Evolutionary conservation across 2,888 invertebrate genomes (phyloP).

Genomic region (Pheosia tremula): DNA sequence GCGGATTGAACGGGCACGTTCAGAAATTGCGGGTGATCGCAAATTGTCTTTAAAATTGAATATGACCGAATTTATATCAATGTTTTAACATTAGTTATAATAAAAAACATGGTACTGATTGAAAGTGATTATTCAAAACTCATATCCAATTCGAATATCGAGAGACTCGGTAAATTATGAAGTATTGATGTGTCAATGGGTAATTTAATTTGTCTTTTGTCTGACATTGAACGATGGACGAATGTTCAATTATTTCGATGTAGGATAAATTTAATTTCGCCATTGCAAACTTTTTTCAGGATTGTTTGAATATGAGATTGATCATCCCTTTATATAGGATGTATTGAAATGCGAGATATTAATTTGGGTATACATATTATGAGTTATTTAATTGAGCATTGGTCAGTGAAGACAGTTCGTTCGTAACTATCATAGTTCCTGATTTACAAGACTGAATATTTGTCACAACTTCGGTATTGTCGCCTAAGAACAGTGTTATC

Average conservation of each 20-base stretch:
- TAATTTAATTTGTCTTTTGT: conserved; percentile 7
- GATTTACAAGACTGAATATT: too few relatives aligned
- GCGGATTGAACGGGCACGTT: background rate
- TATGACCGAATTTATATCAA: too few relatives aligned
- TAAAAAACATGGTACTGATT: background rate
- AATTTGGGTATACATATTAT: too few relatives aligned
- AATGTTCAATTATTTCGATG: background rate
- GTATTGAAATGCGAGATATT: too few relatives aligned
- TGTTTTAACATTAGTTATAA: too few relatives aligned
- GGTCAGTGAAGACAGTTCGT: too few relatives aligned
- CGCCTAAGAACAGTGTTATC: too few relatives aligned
- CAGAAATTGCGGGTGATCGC: too few relatives aligned
- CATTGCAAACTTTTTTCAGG: background rate
- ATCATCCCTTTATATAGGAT: background rate
- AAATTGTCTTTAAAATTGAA: too few relatives aligned
- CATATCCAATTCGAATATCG: conserved; percentile 1
- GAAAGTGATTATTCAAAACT: background rate
- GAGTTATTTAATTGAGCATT: too few relatives aligned
- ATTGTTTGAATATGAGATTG: background rate
- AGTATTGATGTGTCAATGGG: conserved; percentile 4
- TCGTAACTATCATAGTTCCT: too few relatives aligned
- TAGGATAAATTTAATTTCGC: background rate
- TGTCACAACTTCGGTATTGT: too few relatives aligned
- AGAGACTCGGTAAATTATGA: conserved; percentile 6
- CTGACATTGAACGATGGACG: background rate